A percentile compares a stretch with the other conserved stretches of the same genome.
phyloP scores from a whole-genome alignment of 1,140 invertebrate genomes.

The Drosophila parvula region DNA sequence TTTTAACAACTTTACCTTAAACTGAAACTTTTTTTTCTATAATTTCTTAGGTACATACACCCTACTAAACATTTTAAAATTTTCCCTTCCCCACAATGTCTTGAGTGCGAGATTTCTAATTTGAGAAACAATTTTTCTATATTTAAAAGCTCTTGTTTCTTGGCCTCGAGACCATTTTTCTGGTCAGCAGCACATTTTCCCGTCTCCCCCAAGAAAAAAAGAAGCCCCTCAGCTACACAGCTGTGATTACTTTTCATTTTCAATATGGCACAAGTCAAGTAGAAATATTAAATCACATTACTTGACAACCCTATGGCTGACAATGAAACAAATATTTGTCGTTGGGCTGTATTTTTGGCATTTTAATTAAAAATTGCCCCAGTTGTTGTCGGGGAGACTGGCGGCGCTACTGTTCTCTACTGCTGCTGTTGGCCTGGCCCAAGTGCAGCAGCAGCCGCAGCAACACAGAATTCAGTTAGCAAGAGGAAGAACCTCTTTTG shows the following conservation, averaged over 20 bases:
- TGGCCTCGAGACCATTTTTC: slow-evolving; percentile 35
- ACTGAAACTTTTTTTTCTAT: background rate
- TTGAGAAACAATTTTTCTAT: slow-evolving; percentile 11
- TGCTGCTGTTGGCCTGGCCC: slow-evolving; percentile 32
- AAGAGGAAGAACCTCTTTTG: slow-evolving; percentile 35
- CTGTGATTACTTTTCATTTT: slow-evolving; percentile 43
- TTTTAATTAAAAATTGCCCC: slow-evolving; percentile 67
- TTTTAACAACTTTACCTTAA: too few species aligned
- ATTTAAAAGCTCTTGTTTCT: slow-evolving; percentile 32
- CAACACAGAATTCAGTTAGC: slow-evolving; percentile 26
- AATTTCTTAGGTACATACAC: background rate
- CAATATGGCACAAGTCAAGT: slow-evolving; percentile 34
- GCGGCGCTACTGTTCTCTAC: slow-evolving; percentile 22
- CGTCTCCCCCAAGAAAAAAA: background rate
- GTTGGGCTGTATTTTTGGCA: slow-evolving; percentile 52
- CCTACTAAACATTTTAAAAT: background rate
- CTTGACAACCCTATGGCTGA: slow-evolving; percentile 46
- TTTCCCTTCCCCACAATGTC: background rate
- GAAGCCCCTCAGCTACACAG: background rate
- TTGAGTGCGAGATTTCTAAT: slow-evolving; percentile 4
- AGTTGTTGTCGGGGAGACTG: slow-evolving; percentile 52
- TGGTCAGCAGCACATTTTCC: background rate
- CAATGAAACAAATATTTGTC: slow-evolving; percentile 58
- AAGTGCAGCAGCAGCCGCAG: slow-evolving; percentile 22
- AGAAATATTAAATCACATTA: slow-evolving; percentile 55